Conservation (phyloP, 2,888 invertebrate species). For the Lissonota sp. region DNA sequence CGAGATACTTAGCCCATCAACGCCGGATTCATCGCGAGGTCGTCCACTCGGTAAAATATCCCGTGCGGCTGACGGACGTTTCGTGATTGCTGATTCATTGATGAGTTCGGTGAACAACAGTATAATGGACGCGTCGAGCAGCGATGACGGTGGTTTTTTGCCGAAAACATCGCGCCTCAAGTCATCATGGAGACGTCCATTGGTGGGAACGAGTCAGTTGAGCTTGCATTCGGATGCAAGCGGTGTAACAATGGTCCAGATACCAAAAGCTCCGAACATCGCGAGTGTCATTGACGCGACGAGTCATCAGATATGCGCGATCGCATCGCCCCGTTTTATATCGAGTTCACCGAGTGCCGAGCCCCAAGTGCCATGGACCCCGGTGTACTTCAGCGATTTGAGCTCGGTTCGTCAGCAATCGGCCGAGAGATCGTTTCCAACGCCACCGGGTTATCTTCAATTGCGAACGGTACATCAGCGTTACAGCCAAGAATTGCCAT, state of each 20-base stretch:
- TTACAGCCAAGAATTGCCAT: slow-evolving; percentile 90
- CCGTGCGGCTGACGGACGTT: slow-evolving; percentile 90
- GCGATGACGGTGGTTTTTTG: slow-evolving; percentile 94
- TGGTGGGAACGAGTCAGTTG: slow-evolving; percentile 88
- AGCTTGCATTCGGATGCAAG: slow-evolving; percentile 89
- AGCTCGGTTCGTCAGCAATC: slow-evolving; percentile 94
- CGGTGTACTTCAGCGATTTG: slow-evolving; percentile 93
- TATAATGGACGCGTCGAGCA: slow-evolving; percentile 87
- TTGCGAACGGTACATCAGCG: slow-evolving; percentile 88
- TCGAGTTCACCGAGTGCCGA: slow-evolving; percentile 85
- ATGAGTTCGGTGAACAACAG: slow-evolving; percentile 85
- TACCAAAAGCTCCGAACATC: slow-evolving; percentile 55
- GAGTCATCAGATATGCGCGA: slow-evolving; percentile 74
- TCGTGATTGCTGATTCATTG: slow-evolving; percentile 87
- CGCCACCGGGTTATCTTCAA: slow-evolving; percentile 89
- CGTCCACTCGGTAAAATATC: slow-evolving; percentile 88
- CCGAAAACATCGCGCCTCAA: slow-evolving; percentile 84
- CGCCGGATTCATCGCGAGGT: slow-evolving; percentile 81
- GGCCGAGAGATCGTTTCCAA: slow-evolving; percentile 91
- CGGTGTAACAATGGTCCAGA: slow-evolving; percentile 82
- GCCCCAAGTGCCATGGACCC: slow-evolving; percentile 88
- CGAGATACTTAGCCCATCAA: slow-evolving; percentile 85
- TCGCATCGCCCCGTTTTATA: slow-evolving; percentile 78
- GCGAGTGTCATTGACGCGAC: slow-evolving; percentile 30
- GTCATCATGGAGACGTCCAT: slow-evolving; percentile 82